Evolutionary conservation across 1,140 invertebrate species (phyloP).

Genomic region (Listronotus bonariensis): DNA sequence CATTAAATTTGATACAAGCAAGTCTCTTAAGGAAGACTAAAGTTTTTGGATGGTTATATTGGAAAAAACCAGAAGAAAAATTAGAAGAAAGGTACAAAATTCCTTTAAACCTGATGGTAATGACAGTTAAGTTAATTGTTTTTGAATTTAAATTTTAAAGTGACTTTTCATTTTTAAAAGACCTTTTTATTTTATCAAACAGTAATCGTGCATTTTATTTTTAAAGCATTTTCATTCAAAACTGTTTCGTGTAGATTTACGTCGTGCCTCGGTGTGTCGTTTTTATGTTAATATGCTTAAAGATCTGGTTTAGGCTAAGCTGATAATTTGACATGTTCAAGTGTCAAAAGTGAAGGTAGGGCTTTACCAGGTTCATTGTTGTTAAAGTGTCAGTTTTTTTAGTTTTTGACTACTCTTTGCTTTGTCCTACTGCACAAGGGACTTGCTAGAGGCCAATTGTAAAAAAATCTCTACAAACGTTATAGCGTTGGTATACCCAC

Average conservation of each 20-base stretch:
- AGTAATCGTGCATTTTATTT: too few species aligned
- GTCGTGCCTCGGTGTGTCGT: background rate
- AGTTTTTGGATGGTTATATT: background rate
- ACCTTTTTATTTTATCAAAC: too few species aligned
- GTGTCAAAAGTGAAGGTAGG: background rate
- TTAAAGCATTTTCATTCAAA: background rate
- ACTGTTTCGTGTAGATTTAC: background rate
- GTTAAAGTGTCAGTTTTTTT: background rate
- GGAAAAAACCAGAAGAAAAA: background rate
- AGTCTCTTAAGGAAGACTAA: constrained; percentile 25
- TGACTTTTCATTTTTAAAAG: too few species aligned
- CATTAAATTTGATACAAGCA: constrained; percentile 5
- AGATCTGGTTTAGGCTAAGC: constrained; percentile 18
- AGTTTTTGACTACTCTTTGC: background rate
- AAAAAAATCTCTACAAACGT: too few species aligned
- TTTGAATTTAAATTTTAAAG: too few species aligned
- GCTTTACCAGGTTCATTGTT: constrained; percentile 4
- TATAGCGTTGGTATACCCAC: too few species aligned
- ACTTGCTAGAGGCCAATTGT: too few species aligned
- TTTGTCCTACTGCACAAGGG: too few species aligned
- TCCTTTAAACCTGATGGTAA: too few species aligned
- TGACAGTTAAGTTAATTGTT: too few species aligned
- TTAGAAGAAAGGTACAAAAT: background rate
- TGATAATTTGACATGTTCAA: constrained; percentile 3
- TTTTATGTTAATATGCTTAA: background rate